These are phyloP conservation scores for Stegostoma tigrinum DNA, from an alignment of 2,113 vertebrate genomes.

Conservation along the genomic window DNA sequence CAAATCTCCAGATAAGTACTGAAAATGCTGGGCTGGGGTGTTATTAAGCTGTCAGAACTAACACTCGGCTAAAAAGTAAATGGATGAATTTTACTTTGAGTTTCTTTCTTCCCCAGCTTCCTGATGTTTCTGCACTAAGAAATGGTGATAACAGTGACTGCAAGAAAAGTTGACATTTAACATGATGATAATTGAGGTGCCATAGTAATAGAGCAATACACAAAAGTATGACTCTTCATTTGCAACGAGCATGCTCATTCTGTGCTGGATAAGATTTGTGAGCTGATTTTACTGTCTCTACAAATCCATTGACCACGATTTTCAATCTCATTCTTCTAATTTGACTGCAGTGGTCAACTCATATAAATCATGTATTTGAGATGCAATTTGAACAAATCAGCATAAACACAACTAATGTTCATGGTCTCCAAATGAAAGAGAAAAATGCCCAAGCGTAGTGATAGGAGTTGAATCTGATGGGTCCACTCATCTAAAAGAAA, in stretches of 20 bases:
- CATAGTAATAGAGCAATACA: background rate
- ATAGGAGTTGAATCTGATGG: background rate
- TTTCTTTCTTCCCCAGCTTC: background rate
- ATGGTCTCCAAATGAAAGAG: background rate
- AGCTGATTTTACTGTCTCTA: background rate
- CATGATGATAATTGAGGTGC: background rate
- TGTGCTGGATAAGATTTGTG: background rate
- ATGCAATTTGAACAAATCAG: background rate
- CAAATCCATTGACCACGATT: background rate
- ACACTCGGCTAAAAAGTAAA: background rate
- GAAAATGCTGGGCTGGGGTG: background rate
- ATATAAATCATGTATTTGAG: background rate
- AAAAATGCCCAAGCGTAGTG: background rate
- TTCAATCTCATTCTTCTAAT: background rate
- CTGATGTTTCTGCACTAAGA: background rate
- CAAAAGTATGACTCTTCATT: background rate
- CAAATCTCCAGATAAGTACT: background rate
- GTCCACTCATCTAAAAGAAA: background rate
- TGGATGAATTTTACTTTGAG: background rate
- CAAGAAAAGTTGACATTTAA: background rate
- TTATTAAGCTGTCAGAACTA: background rate
- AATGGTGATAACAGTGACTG: background rate
- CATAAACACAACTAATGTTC: background rate
- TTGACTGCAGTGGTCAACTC: background rate
- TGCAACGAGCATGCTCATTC: background rate